These are phyloP conservation scores for Hypotaenidia philippensis DNA, from an alignment of 2,797 vertebrate genomes.

Conservation along the genomic window DNA sequence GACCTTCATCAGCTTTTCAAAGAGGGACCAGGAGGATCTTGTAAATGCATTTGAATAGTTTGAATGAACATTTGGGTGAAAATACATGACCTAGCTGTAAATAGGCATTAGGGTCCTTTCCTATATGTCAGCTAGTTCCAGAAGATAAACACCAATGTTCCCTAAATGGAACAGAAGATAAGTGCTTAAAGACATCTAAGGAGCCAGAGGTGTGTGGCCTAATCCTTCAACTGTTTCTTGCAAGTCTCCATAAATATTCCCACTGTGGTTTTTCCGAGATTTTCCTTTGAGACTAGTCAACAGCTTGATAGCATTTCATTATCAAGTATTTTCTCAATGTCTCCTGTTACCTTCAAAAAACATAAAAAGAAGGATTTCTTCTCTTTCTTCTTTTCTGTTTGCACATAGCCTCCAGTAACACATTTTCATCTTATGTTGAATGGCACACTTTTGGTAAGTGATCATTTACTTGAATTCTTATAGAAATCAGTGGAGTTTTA, in stretches of 20 bases:
- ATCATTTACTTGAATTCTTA: background rate
- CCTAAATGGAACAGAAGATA: background rate
- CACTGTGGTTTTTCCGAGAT: background rate
- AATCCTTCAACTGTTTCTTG: slow-evolving; percentile 2
- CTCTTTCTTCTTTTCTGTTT: background rate
- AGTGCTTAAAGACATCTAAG: background rate
- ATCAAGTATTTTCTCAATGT: background rate
- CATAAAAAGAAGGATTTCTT: background rate
- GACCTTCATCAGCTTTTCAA: background rate
- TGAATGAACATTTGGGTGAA: background rate
- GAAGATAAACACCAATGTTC: background rate
- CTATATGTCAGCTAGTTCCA: background rate
- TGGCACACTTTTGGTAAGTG: background rate
- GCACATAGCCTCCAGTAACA: background rate
- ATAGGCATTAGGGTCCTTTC: background rate
- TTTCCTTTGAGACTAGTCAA: background rate
- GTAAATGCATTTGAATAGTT: background rate
- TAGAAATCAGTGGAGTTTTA: background rate
- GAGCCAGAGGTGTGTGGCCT: background rate
- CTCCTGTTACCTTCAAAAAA: background rate
- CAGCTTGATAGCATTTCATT: background rate
- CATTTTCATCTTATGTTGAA: background rate
- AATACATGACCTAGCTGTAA: background rate
- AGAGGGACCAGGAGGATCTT: background rate
- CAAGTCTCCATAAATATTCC: background rate